Conservation (phyloP, 2,888 invertebrate genomes). For the Miltochrista miniata region DNA sequence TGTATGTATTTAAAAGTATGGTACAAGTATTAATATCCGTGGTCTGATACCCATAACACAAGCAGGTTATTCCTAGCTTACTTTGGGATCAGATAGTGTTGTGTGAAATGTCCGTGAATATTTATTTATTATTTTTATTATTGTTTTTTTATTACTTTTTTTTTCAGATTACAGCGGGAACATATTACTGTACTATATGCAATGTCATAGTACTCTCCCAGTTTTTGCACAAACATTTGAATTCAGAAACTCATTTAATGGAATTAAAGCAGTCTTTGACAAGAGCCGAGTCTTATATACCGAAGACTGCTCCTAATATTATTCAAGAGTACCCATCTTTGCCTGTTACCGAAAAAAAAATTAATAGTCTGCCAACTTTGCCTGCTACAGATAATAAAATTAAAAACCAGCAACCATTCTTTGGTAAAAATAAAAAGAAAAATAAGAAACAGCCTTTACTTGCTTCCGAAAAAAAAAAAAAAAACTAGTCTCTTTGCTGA, state of each 20-base stretch:
- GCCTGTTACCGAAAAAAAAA: neutral
- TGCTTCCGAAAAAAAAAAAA: too few relatives aligned
- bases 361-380: neutral
- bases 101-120: too few relatives aligned
- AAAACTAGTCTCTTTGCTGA: too few relatives aligned
- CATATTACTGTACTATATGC: slow-evolving; percentile 61
- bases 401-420: too few relatives aligned
- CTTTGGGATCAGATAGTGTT: too few relatives aligned
- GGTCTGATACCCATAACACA: too few relatives aligned
- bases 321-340: neutral
- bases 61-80: too few relatives aligned
- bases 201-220: slow-evolving; percentile 44
- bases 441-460: too few relatives aligned
- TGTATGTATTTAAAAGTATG: too few relatives aligned
- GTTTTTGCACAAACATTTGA: slow-evolving; percentile 46
- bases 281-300: slow-evolving; percentile 40
- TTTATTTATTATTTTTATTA: neutral
- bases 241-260: slow-evolving; percentile 39
- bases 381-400: neutral
- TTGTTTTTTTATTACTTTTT: slow-evolving; percentile 6
- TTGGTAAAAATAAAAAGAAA: neutral
- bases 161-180: slow-evolving; percentile 48
- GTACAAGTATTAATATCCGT: too few relatives aligned
- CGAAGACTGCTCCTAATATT: neutral
- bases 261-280: slow-evolving; percentile 45